Evolutionary conservation across 2,113 vertebrate genomes (phyloP), one percentile per base, ranked within the genome.

Genomic region (Labeo catla): DNA sequence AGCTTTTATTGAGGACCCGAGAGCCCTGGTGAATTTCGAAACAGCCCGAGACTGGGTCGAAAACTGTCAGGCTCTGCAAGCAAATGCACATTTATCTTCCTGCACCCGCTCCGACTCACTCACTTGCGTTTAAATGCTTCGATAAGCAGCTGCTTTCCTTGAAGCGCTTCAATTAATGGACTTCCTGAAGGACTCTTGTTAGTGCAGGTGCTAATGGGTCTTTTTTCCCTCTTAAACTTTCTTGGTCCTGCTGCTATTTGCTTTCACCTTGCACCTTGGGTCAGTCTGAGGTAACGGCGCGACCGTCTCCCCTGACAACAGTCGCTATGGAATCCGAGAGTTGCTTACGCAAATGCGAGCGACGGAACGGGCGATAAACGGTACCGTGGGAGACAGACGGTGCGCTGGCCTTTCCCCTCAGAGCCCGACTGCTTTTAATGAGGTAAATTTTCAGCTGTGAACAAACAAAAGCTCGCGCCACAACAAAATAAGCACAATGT

Each of bases 21-120:
- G 59, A 49, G n/a, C 12, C 13, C 8, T 28, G n/a, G 79, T 28
- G 79, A 81, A 81, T 81, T 81, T 65, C 12, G 34, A 28, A 65
- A 81, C 36, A 47, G 72, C 45, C 57, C 6, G 23, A 61, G 43
- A 49, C 43, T 65, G 72, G 59, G 23, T 34, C 43, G 28, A 84
- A 84, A 50, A 43, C 83, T 63, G 47, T 77, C 74, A 86, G 45
- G 9, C 76, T 16, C 23, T 68, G 50, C 36, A 13, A 54, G 23
- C 9, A 78, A 68, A 68, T 54, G 16, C 36, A 68, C 81, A 87
- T 83, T 86, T 81, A 86, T 80, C 84, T 68, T 86, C 63, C 65
- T 72, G 52, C 13, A 28, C 3, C 52, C 9, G 9, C 12, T 21
- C 76, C 4, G 49, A 39, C 52, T 28, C 36, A 7, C 34, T 77